These are phyloP conservation scores for Cardiocondyla obscurior DNA, from an alignment of 1,140 invertebrate species.

Conservation along the genomic window DNA sequence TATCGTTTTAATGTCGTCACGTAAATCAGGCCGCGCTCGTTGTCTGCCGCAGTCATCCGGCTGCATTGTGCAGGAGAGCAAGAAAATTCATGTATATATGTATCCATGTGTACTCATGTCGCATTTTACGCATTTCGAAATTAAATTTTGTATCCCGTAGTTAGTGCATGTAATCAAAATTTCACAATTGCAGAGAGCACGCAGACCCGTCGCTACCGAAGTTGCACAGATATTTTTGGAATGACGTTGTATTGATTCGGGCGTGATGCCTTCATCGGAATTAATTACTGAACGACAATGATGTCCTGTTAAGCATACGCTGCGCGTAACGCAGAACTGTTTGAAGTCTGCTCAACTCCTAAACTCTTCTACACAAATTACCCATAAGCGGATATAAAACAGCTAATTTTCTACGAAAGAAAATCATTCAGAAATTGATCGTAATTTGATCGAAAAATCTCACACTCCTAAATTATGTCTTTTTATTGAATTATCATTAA, in stretches of 20 bases:
- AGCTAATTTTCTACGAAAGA: no score
- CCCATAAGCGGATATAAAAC: no score
- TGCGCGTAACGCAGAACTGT: no score
- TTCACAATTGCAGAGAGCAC: background rate
- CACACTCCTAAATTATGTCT: no score
- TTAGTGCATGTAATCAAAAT: constrained; percentile 1
- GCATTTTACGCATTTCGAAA: constrained; percentile 30
- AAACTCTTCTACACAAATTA: no score
- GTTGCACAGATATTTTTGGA: background rate
- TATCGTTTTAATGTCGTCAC: constrained; percentile 33
- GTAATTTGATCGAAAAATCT: no score
- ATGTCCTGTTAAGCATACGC: background rate
- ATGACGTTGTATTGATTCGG: background rate
- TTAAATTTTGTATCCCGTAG: constrained; percentile 17
- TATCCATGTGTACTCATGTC: background rate
- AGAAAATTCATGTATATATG: constrained; percentile 2
- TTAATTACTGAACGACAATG: constrained; percentile 4
- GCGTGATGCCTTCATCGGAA: background rate
- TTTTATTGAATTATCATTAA: constrained; percentile 3
- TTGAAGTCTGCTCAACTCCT: no score
- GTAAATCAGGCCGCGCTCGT: constrained; percentile 49
- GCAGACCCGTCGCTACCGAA: background rate
- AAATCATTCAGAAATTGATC: no score
- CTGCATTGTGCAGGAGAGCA: background rate
- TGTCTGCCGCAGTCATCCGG: constrained; percentile 22